A percentile compares a stretch with the other conserved stretches of the same genome.
These are phyloP conservation scores for Mesoclemmys tuberculata DNA, from an alignment of 2,113 vertebrate genomes.

Conservation along the genomic window DNA sequence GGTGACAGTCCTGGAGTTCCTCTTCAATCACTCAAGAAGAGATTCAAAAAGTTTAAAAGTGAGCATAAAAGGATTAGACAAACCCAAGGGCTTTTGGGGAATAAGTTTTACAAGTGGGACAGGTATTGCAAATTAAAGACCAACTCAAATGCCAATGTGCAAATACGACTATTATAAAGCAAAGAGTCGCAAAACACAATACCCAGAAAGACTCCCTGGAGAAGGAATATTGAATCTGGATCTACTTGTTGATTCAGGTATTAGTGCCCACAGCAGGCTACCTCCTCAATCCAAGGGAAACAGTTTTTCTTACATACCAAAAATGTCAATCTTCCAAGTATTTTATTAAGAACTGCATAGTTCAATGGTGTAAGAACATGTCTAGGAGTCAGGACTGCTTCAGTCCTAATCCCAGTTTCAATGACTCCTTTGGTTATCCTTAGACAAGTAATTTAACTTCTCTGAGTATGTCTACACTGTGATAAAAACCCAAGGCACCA, in stretches of 20 bases:
- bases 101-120: not conserved
- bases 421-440: not conserved
- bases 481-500: not conserved
- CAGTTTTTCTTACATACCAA: not conserved
- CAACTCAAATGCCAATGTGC: not conserved
- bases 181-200: not conserved
- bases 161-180: not conserved
- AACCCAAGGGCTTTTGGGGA: slow-evolving; percentile 12
- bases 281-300: not conserved
- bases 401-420: not conserved
- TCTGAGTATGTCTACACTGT: not conserved
- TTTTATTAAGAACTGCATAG: not conserved
- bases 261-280: not conserved
- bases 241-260: not conserved
- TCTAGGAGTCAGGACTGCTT: fast-evolving
- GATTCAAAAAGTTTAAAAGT: slow-evolving; percentile 42
- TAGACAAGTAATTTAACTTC: not conserved
- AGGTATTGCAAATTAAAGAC: not conserved
- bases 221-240: not conserved
- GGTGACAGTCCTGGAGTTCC: slow-evolving; percentile 1
- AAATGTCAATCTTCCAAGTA: not conserved
- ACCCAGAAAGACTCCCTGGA: not conserved
- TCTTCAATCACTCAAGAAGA: not conserved
- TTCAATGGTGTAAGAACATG: slow-evolving; percentile 8
- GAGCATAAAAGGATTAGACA: slow-evolving; percentile 18